Base-by-base conservation (phyloP, 2,113 vertebrate genomes). In the Sinocyclocheilus grahami region DNA sequence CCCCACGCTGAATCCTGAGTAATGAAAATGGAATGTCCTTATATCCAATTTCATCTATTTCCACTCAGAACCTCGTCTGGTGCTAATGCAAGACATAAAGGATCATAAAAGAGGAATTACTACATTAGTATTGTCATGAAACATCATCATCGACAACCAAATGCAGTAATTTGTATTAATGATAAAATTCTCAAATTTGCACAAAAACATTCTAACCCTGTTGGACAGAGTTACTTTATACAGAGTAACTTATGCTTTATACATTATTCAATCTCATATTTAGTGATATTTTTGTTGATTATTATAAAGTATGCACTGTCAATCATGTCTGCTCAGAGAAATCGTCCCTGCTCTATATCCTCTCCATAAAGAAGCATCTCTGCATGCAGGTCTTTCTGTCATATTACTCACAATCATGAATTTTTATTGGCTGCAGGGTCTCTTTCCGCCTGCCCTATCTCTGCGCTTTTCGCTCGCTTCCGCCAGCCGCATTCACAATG, bases 371-470 rank as follows among this genome's bases (percentile, higher is more conserved):
- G 7, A 78, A 65, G 46, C 39, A 78, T 37, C 42, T 88, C 83
- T 84, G 83, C 87, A 87, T 80, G 80, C 85, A 76, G 69, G 69
- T 85, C 62, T 53, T 77, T 82, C 76, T 63, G 53, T 82, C 77
- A 71, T 78, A 79, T 87, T 89, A 87, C 51, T 78, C 75, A 69
- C 62, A 30, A 86, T 90, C 90, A 88, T 90, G 76, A 83, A 90
- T 89, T 88, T 89, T 81, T 85, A 88, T 85, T 87, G 87, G 78
- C 85, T 85, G 69, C 83, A 78, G 65, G 72, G 74, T 81, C 39
- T 86, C 33, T 62, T 53, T 69, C 69, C 42, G 55, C 83, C 69
- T 81, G 60, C 76, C 77, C 75, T 84, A 79, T 82, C 48, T 76
- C 8, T 27, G 60, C 11, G 80, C 60, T 24, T 80, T 82, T 76